Evolutionary conservation across 1,140 invertebrate genomes (phyloP), one percentile per base, ranked within the genome.

Genomic region (Aphis gossypii): DNA sequence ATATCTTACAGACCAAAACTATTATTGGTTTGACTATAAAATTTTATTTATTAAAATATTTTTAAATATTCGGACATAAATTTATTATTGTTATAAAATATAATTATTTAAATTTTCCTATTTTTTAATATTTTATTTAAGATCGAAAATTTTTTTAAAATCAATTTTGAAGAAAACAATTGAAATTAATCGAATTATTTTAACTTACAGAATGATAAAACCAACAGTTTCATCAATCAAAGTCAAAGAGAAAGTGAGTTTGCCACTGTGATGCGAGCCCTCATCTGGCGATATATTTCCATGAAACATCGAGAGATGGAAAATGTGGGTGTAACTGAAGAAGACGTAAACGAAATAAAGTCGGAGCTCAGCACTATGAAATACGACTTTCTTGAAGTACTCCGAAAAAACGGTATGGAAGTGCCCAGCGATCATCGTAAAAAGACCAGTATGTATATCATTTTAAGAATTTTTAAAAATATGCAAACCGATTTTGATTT

Each of bases 261-360:
- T 95, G 96, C 96, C 41, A 96, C 97, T 1, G 98, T 98, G 0
- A 98, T 98, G 96, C 96, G 97, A 83, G 97, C 97, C 2, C 95
- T 98, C 48, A 97, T 98, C 38, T 98, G 98, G 97, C 96, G 98
- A 2, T 98, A 98, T 95, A 96, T 98, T 11, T 97, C 97, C 0
- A 96, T 97, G 51, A 97, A 97, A 95, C 97, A 98, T 94, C 96
- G 97, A 83, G 97, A 97, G 94, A 96, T 96, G 94, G 97, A 98
- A 94, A 96, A 97, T 94, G 96, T 97, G 94, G 96, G 96, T 0
- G 98, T 99, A 0, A 98, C 98, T 30, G 98, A 99, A 95, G 98
- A 99, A 94, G 97, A 99, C 94, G 96, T 99, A 88, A 98, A 98
- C 94, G 98, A 99, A 95, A 96, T 99, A 2, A 99, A 99, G 95